Conservation (phyloP, 2,113 vertebrate genomes). For the Chunga burmeisteri region DNA sequence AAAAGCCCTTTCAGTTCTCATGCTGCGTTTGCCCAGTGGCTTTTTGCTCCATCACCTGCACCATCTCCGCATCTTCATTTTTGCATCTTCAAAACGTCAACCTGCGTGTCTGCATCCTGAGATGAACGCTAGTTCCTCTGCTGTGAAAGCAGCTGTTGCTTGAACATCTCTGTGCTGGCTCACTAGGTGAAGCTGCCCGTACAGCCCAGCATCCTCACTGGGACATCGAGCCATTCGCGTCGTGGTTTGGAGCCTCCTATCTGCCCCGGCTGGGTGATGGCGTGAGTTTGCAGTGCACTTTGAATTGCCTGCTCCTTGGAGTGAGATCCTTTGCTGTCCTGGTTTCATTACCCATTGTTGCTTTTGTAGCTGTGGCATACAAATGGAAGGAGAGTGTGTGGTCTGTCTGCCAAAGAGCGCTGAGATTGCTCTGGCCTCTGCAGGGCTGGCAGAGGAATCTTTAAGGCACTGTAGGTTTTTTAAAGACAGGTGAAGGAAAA, state of each 20-base stretch:
- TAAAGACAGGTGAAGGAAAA: not conserved
- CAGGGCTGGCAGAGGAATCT: not conserved
- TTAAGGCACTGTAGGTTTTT: not conserved
- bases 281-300: not conserved
- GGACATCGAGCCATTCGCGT: not conserved
- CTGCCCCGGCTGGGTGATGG: not conserved
- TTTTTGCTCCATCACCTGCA: not conserved
- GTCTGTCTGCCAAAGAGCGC: not conserved
- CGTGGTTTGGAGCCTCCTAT: not conserved
- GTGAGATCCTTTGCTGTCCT: not conserved
- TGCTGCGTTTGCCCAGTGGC: not conserved
- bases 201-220: not conserved
- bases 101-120: not conserved
- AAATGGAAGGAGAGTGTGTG: accelerated
- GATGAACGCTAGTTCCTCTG: not conserved
- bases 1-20: not conserved
- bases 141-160: not conserved
- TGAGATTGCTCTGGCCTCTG: not conserved
- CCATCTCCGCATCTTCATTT: no score
- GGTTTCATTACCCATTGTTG: not conserved
- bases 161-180: not conserved
- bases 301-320: not conserved
- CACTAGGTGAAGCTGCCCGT: not conserved
- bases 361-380: not conserved
- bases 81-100: not conserved